These are phyloP conservation scores for Cerastoderma edule DNA, from an alignment of 2,888 invertebrate species.

Conservation along the genomic window DNA sequence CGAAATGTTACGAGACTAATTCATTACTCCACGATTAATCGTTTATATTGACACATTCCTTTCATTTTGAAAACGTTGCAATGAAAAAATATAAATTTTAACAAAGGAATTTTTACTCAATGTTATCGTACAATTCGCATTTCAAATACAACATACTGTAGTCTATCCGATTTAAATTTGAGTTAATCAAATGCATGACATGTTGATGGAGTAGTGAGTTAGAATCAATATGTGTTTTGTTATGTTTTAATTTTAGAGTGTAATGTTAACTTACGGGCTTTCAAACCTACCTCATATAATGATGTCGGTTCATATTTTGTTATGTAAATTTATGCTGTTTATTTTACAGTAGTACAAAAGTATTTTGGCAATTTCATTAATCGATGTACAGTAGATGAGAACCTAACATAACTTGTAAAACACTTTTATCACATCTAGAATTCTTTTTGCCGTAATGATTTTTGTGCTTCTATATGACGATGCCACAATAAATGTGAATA, in stretches of 20 bases:
- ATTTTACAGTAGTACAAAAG: conserved; percentile 1
- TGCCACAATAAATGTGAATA: conserved; percentile 21
- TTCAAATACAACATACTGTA: too few species aligned
- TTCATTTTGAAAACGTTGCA: too few species aligned
- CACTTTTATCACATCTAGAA: too few species aligned
- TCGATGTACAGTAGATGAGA: too few species aligned
- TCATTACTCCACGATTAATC: too few species aligned
- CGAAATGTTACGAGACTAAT: too few species aligned
- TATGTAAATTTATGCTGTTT: conserved; percentile 20
- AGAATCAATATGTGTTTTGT: conserved; percentile 18
- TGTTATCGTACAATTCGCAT: too few species aligned
- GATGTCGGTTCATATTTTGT: conserved; percentile 10
- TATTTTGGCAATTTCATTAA: conserved; percentile 1
- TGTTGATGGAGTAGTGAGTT: not conserved
- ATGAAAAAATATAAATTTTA: too few species aligned
- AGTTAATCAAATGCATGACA: not conserved
- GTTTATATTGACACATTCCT: too few species aligned
- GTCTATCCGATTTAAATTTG: too few species aligned
- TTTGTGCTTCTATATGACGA: conserved; percentile 7
- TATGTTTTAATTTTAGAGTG: conserved; percentile 1
- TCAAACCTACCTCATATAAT: conserved; percentile 12
- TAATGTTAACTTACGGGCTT: conserved; percentile 26
- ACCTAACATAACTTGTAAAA: too few species aligned
- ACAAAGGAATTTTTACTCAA: too few species aligned
- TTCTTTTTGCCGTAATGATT: conserved; percentile 1